phyloP scores from a whole-genome alignment of 2,888 invertebrate genomes.

The Conops quadrifasciatus region DNA sequence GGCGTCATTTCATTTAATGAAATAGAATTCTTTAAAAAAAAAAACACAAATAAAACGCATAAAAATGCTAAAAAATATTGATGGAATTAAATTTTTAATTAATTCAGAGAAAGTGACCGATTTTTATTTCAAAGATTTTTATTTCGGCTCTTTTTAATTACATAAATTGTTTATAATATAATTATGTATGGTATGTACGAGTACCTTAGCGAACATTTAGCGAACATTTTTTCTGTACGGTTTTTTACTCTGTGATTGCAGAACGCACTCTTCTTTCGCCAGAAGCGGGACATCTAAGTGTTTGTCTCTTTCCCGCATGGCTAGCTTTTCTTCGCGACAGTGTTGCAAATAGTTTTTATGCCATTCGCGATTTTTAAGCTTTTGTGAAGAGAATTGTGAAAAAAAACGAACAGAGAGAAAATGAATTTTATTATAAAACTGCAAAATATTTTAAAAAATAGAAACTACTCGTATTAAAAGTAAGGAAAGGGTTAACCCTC shows the following conservation, averaged over 20 bases:
- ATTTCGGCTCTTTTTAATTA: no score
- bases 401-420: neutral
- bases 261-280: slow-evolving; percentile 41
- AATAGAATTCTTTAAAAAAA: no score
- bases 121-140: no score
- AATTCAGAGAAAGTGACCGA: no score
- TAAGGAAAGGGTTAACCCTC: no score
- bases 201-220: no score
- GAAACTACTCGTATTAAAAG: no score
- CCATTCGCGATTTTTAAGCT: slow-evolving; percentile 41
- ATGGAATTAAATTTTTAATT: no score
- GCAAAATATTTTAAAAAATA: neutral
- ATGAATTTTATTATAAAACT: neutral
- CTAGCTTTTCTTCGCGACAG: slow-evolving; percentile 30
- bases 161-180: no score
- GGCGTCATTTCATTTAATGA: neutral
- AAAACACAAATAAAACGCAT: no score
- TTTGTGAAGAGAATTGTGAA: neutral
- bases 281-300: slow-evolving; percentile 34
- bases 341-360: slow-evolving; percentile 41
- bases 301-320: slow-evolving; percentile 21
- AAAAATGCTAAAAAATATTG: no score
- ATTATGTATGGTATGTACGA: no score
- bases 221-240: slow-evolving; percentile 42
- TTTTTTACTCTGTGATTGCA: slow-evolving; percentile 40